These are phyloP conservation scores for Drosophila lini DNA, from an alignment of 1,140 invertebrate species.

Conservation along the genomic window DNA sequence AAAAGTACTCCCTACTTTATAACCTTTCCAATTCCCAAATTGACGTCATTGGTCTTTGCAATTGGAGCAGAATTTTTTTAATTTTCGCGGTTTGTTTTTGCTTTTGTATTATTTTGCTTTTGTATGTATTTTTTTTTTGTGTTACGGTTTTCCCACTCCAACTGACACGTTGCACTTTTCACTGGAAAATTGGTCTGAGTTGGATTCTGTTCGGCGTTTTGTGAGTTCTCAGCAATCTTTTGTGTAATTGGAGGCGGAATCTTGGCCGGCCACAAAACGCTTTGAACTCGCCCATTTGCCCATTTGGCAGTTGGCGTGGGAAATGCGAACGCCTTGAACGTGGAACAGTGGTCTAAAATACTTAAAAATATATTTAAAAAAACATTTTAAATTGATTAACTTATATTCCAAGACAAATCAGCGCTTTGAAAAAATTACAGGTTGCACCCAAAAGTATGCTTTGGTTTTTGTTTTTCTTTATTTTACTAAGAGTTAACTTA, in stretches of 20 bases:
- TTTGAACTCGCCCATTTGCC: constrained; percentile 67
- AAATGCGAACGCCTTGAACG: constrained; percentile 47
- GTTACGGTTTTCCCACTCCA: constrained; percentile 45
- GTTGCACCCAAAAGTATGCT: neutral
- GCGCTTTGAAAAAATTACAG: neutral
- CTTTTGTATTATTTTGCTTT: neutral
- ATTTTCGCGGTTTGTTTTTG: constrained; percentile 6
- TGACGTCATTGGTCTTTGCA: constrained; percentile 63
- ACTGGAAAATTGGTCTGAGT: constrained; percentile 36
- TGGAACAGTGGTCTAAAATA: constrained; percentile 26
- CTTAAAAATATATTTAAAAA: neutral
- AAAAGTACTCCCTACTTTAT: no score
- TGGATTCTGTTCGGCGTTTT: constrained; percentile 38
- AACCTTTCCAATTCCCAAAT: neutral
- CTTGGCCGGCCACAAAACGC: constrained; percentile 70
- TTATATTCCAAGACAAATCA: neutral
- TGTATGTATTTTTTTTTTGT: neutral
- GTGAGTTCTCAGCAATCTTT: constrained; percentile 76
- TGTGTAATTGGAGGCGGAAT: constrained; percentile 76
- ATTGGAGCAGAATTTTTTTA: constrained; percentile 30
- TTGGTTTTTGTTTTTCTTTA: neutral
- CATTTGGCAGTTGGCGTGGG: constrained; percentile 71
- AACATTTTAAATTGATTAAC: neutral
- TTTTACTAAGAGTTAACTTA: neutral
- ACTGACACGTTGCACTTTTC: constrained; percentile 71